Conservation (phyloP, 2,797 vertebrate genomes). For the Typhlichthys subterraneus region DNA sequence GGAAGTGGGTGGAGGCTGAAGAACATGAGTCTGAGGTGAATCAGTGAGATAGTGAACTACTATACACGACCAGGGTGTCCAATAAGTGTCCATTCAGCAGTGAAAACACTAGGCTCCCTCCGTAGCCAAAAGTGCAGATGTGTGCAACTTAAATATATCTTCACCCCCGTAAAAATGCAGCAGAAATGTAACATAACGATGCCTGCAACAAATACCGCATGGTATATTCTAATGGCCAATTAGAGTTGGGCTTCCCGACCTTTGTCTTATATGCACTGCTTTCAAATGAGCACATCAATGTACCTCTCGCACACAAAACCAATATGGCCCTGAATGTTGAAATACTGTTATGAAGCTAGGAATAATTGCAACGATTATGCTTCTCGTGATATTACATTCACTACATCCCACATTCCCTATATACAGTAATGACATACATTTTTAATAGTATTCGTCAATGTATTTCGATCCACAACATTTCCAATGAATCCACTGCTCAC, state of each 20-base stretch:
- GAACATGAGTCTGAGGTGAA: slow-evolving; percentile 19
- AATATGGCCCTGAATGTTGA: too few species aligned
- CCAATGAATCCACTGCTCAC: too few species aligned
- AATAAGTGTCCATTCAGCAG: neutral
- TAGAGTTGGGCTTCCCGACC: neutral
- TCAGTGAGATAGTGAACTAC: slow-evolving; percentile 6
- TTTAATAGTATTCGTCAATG: too few species aligned
- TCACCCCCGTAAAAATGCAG: slow-evolving; percentile 16
- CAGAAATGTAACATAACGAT: slow-evolving; percentile 24
- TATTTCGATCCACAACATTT: too few species aligned
- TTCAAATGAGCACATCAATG: too few species aligned
- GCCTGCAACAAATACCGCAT: slow-evolving; percentile 11
- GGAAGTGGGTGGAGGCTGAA: neutral
- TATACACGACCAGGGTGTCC: slow-evolving; percentile 5
- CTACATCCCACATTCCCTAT: too few species aligned
- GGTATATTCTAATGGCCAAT: slow-evolving; percentile 28
- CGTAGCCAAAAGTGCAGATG: slow-evolving; percentile 10
- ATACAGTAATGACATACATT: too few species aligned
- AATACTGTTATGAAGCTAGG: too few species aligned
- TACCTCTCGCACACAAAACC: too few species aligned
- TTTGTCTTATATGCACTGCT: too few species aligned
- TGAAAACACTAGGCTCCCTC: slow-evolving; percentile 11
- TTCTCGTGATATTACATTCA: too few species aligned
- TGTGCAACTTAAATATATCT: slow-evolving; percentile 13
- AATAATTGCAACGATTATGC: too few species aligned